These are phyloP conservation scores for Aegithalos caudatus DNA, from an alignment of 2,113 vertebrate genomes.

Conservation along the genomic window DNA sequence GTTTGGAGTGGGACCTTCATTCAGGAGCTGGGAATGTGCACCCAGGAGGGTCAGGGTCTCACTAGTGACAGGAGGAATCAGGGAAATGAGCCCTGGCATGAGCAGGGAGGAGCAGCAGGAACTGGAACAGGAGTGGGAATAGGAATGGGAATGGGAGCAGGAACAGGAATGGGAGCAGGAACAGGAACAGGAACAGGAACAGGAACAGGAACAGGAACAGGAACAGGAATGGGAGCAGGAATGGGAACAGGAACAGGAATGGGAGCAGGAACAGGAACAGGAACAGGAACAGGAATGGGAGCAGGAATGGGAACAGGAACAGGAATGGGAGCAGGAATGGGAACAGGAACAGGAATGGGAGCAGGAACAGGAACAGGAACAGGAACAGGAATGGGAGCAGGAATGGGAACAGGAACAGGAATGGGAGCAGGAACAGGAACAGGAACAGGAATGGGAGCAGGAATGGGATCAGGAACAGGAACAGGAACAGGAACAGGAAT, in stretches of 20 bases:
- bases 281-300: background rate
- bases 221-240: accelerated
- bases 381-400: accelerated
- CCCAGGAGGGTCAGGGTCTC: background rate
- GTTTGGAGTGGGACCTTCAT: background rate
- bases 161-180: background rate
- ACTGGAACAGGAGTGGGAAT: accelerated
- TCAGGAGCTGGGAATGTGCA: background rate
- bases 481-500: accelerated
- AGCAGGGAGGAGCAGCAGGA: background rate
- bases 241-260: accelerated
- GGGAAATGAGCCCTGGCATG: background rate
- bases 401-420: accelerated
- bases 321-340: accelerated
- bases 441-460: background rate
- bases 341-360: background rate
- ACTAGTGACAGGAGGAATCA: background rate
- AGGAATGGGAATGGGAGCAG: accelerated
- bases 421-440: background rate
- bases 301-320: accelerated
- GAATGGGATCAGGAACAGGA: accelerated
- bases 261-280: accelerated
- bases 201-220: background rate
- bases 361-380: background rate
- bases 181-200: accelerated